Evolutionary conservation across 2,888 invertebrate species (phyloP), one percentile per base, ranked within the genome.

Genomic region (Cryptus viduatorius): DNA sequence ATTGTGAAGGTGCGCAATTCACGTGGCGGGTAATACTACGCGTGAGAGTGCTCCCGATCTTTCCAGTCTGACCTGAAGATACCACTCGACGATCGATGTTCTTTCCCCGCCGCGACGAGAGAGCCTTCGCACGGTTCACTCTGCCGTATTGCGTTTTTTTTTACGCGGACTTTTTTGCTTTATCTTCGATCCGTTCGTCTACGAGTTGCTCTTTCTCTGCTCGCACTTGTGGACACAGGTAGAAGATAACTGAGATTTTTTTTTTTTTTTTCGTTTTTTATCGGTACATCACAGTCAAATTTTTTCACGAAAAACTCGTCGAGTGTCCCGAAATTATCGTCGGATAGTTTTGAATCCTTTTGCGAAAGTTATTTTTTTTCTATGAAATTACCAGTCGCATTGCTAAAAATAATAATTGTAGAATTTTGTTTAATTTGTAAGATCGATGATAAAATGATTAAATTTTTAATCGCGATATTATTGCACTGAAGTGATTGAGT

Each of bases 11-110:
- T 67, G 67, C 31, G 31, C 59, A 31, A 12, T 64, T 75, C 42
- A 10, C 29, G 61, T 19, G 31, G 46, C 48, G 44, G 31, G 69
- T 24, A 46, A 56, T 65, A 37, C n/a, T 29, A 71, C 46, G 80
- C 84, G 84, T 84, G 84, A 81, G 84, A 84, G 68, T 81, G 73
- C 77, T 80, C 80, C 42, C 77, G 84, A 77, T 73, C 50, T 73
- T 79, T 73, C 50, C 53, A 46, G 53, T 37, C 67, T 48, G 77
- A 76, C 53, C 71, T 53, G 72, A 68, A 64, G 79, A 75, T 75
- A 46, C 67, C 59, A 67, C 48, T 48, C 61, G 64, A 65, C 71
- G 69, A 81, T 81, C 80, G 64, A 78, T 77, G 69, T 77, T 69
- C 31, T 50, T 48, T 75, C 68, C 44, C 37, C 37, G 7, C n/a